phyloP scores from a whole-genome alignment of 2,888 invertebrate species.

The Scaptomyza reducta region DNA sequence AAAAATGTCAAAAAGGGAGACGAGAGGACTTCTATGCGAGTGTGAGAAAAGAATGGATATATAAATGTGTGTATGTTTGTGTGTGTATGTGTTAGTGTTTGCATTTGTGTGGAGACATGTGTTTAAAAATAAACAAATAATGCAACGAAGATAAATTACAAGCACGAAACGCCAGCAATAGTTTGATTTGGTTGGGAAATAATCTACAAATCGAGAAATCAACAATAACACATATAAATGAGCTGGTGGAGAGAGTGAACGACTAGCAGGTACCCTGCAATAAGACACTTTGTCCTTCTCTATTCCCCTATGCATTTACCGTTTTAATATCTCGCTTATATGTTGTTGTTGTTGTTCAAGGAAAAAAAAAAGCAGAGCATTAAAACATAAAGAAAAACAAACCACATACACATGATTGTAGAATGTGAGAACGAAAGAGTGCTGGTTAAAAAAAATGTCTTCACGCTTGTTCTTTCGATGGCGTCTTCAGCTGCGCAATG shows the following conservation, averaged over 20 bases:
- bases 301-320: background rate
- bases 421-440: conserved; percentile 9
- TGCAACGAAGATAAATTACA: conserved; percentile 56
- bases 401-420: conserved; percentile 68
- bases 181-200: conserved; percentile 38
- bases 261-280: background rate
- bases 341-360: background rate
- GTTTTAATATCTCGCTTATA: background rate
- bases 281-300: background rate
- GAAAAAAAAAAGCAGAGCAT: background rate
- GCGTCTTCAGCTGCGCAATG: conserved; percentile 16
- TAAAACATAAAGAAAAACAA: conserved; percentile 14
- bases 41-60: conserved; percentile 4
- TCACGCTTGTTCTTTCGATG: conserved; percentile 39
- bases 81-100: conserved; percentile 1
- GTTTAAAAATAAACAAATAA: conserved; percentile 76
- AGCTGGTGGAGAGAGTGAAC: background rate
- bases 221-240: conserved; percentile 21
- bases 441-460: conserved; percentile 10
- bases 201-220: conserved; percentile 32
- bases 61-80: background rate
- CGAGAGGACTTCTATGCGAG: conserved; percentile 35
- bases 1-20: conserved; percentile 40
- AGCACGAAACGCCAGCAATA: conserved; percentile 39
- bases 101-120: conserved; percentile 44